Percentiles rank a stretch among this genome's conserved stretches.
Evolutionary conservation across 2,797 vertebrate species (phyloP).

Genomic region (Parotocinclus haroldoi): DNA sequence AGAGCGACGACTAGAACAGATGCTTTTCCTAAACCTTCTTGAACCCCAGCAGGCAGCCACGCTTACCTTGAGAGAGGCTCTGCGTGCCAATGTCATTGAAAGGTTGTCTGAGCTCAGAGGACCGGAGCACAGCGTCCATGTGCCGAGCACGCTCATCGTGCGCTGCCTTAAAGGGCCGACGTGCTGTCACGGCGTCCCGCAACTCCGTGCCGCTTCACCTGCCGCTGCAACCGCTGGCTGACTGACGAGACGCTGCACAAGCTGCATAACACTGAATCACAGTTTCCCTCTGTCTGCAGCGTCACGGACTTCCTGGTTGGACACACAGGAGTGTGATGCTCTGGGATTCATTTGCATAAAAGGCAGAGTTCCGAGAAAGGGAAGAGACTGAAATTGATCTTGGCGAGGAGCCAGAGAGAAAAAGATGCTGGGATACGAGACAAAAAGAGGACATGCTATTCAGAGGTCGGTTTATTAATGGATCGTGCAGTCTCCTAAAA

Average conservation of each 20-base stretch:
- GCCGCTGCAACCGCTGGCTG: conserved; percentile 38
- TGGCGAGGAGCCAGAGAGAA: conserved; percentile 5
- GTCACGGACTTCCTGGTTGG: conserved; percentile 57
- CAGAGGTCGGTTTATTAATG: not conserved
- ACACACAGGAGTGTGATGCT: conserved; percentile 51
- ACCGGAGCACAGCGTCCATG: conserved; percentile 18
- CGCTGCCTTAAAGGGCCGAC: conserved; percentile 16
- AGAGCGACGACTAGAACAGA: not conserved
- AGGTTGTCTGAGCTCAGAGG: conserved; percentile 49
- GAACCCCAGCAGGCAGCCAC: conserved; percentile 12
- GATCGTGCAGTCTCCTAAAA: not conserved
- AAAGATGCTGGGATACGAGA: not conserved
- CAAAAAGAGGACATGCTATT: not conserved
- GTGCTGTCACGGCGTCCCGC: conserved; percentile 11
- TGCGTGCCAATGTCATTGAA: conserved; percentile 55
- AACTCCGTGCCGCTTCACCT: conserved; percentile 30
- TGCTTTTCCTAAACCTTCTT: conserved; percentile 6
- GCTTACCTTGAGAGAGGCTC: conserved; percentile 46
- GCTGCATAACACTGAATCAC: conserved; percentile 28
- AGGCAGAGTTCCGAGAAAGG: conserved; percentile 45
- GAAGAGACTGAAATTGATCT: conserved; percentile 22
- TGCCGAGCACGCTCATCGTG: conserved; percentile 19
- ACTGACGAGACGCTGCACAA: conserved; percentile 23
- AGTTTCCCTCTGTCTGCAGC: conserved; percentile 42
- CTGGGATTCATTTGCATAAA: conserved; percentile 48